Conservation (phyloP, 2,113 vertebrate species). For the Isurus oxyrinchus region DNA sequence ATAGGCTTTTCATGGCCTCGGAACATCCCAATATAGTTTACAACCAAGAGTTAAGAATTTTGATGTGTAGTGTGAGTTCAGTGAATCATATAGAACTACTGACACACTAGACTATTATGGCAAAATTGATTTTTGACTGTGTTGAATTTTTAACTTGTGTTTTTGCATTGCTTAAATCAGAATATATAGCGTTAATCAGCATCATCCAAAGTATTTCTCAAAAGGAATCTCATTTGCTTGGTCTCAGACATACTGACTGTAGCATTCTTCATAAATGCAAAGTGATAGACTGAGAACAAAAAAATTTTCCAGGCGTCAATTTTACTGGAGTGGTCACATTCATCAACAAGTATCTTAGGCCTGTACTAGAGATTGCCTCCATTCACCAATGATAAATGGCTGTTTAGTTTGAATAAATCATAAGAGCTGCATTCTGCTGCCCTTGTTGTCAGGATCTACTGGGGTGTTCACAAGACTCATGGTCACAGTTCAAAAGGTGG, state of each 20-base stretch:
- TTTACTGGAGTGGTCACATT: neutral
- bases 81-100: neutral
- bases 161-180: neutral
- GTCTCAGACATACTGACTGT: neutral
- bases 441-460: neutral
- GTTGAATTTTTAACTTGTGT: neutral
- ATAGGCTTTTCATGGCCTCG: neutral
- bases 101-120: neutral
- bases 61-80: neutral
- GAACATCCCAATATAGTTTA: neutral
- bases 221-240: neutral
- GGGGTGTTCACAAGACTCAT: neutral
- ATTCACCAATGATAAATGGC: neutral
- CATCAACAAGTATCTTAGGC: neutral
- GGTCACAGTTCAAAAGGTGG: neutral
- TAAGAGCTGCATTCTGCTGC: neutral
- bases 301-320: neutral
- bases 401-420: slow-evolving; percentile 18
- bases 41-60: neutral
- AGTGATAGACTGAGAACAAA: neutral
- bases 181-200: neutral
- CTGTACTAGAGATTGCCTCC: neutral
- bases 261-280: slow-evolving; percentile 17
- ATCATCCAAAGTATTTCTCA: neutral
- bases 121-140: neutral